Conservation (phyloP, 2,888 invertebrate genomes). For the Neria commutata region DNA sequence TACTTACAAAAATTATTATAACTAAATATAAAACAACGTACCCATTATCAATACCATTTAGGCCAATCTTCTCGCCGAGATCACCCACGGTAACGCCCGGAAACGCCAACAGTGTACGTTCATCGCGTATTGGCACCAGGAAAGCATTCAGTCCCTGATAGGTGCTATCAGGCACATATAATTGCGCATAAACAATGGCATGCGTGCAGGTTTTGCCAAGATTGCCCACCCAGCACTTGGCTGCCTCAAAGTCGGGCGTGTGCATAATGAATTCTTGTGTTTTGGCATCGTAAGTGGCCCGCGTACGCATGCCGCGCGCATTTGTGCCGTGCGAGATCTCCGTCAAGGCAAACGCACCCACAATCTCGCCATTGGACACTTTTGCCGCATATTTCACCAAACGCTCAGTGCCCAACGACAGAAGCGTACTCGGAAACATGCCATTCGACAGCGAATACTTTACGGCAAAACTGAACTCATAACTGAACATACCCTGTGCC, state of each 20-base stretch:
- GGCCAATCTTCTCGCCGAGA: constrained; percentile 88
- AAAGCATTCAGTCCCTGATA: constrained; percentile 89
- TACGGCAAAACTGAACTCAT: constrained; percentile 67
- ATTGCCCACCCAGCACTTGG: constrained; percentile 77
- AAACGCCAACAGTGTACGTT: constrained; percentile 71
- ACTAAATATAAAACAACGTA: constrained; percentile 49
- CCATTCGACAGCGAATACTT: constrained; percentile 72
- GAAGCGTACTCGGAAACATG: constrained; percentile 71
- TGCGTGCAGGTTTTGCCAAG: constrained; percentile 82
- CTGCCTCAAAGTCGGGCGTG: constrained; percentile 78
- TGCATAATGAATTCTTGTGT: constrained; percentile 76
- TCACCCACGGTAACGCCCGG: constrained; percentile 89
- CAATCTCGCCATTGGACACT: constrained; percentile 61
- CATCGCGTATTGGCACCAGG: constrained; percentile 83
- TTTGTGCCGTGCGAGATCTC: constrained; percentile 93
- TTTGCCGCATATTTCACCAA: constrained; percentile 65
- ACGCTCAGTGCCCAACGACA: constrained; percentile 70
- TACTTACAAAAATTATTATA: background rate
- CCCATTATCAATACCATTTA: constrained; percentile 96
- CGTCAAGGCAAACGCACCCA: constrained; percentile 83
- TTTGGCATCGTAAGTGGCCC: constrained; percentile 78
- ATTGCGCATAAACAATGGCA: constrained; percentile 85
- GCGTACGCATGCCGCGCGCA: constrained; percentile 82
- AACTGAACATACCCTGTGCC: constrained; percentile 66
- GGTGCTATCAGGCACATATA: constrained; percentile 77